Evolutionary conservation across 2,888 invertebrate genomes (phyloP).

Genomic region (Acleris emargana): DNA sequence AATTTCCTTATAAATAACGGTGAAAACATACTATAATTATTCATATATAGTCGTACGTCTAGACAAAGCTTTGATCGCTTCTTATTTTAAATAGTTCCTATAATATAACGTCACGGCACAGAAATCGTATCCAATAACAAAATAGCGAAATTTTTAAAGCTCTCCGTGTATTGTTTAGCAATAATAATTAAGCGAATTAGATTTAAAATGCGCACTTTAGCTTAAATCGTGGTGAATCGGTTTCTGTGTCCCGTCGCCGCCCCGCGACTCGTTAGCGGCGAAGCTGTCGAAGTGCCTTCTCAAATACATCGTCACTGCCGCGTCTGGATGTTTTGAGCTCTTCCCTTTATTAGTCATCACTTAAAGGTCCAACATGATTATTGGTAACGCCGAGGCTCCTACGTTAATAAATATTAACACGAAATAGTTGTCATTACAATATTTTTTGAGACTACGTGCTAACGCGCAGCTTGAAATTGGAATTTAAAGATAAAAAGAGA

Average conservation of each 20-base stretch:
- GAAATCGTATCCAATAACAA: conserved; percentile 30
- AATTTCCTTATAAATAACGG: conserved; percentile 17
- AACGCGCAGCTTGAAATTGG: no score
- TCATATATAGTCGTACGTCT: conserved; percentile 38
- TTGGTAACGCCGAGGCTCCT: no score
- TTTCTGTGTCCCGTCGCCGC: conserved; percentile 20
- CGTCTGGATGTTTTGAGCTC: no score
- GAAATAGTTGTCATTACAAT: no score
- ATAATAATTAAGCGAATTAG: conserved; percentile 13
- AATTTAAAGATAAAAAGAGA: no score
- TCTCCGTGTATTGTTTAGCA: conserved; percentile 10
- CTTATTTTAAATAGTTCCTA: conserved; percentile 67
- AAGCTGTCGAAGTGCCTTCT: background rate
- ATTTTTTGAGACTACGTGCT: no score
- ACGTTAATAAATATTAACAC: no score
- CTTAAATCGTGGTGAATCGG: conserved; percentile 7
- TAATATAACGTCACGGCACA: conserved; percentile 36
- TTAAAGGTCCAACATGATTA: no score
- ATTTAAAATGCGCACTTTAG: conserved; percentile 3
- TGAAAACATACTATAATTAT: conserved; percentile 22
- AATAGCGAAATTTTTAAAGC: conserved; percentile 7
- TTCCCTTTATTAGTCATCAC: no score
- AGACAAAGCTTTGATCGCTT: conserved; percentile 67
- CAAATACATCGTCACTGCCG: background rate
- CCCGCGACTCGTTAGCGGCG: background rate